Evolutionary conservation across 2,113 vertebrate species (phyloP).

Genomic region (Atlantisia rogersi): DNA sequence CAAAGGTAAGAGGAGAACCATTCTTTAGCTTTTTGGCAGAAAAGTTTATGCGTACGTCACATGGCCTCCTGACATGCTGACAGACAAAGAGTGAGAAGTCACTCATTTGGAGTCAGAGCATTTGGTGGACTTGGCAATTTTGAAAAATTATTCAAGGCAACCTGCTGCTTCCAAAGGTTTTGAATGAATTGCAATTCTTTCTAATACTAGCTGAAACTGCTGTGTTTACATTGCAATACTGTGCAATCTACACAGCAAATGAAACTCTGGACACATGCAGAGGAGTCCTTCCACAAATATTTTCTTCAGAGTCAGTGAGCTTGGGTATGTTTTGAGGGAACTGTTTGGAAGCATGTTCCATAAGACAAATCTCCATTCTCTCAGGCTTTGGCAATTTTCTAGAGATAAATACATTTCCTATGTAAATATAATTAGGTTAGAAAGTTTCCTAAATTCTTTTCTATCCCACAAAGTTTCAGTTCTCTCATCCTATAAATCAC

Average conservation of each 20-base stretch:
- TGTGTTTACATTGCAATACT: background rate
- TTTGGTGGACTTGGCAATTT: background rate
- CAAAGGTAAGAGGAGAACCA: background rate
- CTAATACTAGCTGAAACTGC: background rate
- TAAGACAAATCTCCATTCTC: background rate
- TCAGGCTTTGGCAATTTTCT: background rate
- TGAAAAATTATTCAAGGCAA: background rate
- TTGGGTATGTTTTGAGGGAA: background rate
- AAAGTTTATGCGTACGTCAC: background rate
- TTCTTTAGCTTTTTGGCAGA: background rate
- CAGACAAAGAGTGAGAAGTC: background rate
- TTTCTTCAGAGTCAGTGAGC: background rate
- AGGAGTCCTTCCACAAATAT: background rate
- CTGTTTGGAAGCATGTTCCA: background rate
- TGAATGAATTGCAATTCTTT: background rate
- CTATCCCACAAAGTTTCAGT: background rate
- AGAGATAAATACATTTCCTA: background rate
- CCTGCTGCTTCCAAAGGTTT: background rate
- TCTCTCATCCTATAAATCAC: background rate
- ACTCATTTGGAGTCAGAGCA: background rate
- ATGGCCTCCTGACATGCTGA: fast-evolving
- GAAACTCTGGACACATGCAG: background rate
- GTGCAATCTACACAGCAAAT: background rate
- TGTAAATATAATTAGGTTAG: background rate
- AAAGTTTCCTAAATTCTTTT: background rate